These are phyloP conservation scores for Anguilla japonica DNA, from an alignment of 2,113 vertebrate species.

Conservation along the genomic window DNA sequence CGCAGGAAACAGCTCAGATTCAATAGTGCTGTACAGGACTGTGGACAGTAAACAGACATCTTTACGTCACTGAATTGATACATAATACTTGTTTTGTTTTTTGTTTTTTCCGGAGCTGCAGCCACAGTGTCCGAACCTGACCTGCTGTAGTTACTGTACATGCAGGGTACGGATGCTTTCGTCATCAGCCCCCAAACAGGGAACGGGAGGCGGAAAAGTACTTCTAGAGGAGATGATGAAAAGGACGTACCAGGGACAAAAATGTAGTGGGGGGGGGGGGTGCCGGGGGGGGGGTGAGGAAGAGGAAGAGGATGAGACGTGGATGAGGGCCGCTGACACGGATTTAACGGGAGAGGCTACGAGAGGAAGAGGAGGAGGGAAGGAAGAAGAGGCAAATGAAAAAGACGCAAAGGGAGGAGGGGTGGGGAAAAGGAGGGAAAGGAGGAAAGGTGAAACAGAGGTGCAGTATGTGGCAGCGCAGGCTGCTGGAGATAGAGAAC, in stretches of 20 bases:
- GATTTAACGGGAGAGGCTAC: neutral
- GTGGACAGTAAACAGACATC: neutral
- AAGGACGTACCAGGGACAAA: conserved; percentile 4
- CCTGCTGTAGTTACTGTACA: neutral
- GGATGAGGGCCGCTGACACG: neutral
- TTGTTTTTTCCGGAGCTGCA: neutral
- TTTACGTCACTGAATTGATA: neutral
- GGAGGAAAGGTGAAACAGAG: neutral
- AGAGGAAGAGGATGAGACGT: conserved; percentile 14
- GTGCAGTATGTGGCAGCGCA: neutral
- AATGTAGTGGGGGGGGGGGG: conserved; percentile 14
- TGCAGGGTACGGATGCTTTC: neutral
- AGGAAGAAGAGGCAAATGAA: neutral
- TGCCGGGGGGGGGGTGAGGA: neutral
- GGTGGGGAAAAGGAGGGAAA: neutral
- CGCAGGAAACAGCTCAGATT: neutral
- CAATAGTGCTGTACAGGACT: neutral
- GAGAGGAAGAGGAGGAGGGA: neutral
- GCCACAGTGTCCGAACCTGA: neutral
- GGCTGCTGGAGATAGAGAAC: neutral
- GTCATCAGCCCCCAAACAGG: neutral
- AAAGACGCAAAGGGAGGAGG: neutral
- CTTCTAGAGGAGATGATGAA: neutral
- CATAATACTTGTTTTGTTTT: neutral
- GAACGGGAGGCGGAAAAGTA: neutral